These are phyloP conservation scores for Chlorops oryzae DNA, from an alignment of 1,140 invertebrate genomes.

Conservation along the genomic window DNA sequence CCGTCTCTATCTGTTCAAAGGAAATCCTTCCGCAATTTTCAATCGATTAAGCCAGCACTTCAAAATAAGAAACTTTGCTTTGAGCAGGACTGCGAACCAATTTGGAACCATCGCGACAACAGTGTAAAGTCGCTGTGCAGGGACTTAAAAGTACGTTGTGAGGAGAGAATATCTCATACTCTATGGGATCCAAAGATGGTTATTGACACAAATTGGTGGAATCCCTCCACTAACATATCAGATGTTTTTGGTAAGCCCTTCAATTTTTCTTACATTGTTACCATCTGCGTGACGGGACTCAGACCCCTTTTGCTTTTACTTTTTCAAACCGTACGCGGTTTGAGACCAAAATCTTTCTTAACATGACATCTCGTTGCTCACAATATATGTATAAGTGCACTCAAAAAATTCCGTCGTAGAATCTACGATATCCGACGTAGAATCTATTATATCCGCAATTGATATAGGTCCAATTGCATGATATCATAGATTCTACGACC, in stretches of 20 bases:
- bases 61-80: conserved; percentile 55
- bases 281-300: too few species aligned
- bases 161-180: conserved; percentile 64
- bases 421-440: too few species aligned
- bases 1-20: conserved; percentile 56
- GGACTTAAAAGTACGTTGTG: conserved; percentile 52
- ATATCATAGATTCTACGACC: too few species aligned
- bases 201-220: conserved; percentile 62
- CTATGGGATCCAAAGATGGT: conserved; percentile 63
- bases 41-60: conserved; percentile 54
- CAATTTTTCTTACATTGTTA: too few species aligned
- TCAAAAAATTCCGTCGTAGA: too few species aligned
- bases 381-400: too few species aligned
- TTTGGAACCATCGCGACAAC: conserved; percentile 61
- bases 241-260: conserved; percentile 59
- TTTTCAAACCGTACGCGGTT: too few species aligned
- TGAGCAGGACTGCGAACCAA: conserved; percentile 68
- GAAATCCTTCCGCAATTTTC: conserved; percentile 60
- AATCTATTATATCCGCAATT: too few species aligned
- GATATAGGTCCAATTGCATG: too few species aligned
- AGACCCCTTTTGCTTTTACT: too few species aligned
- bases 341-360: too few species aligned
- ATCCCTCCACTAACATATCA: conserved; percentile 67
- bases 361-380: too few species aligned
- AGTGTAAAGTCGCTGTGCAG: conserved; percentile 54